phyloP scores from a whole-genome alignment of 2,797 vertebrate species.

The Catostomus latipinnis region DNA sequence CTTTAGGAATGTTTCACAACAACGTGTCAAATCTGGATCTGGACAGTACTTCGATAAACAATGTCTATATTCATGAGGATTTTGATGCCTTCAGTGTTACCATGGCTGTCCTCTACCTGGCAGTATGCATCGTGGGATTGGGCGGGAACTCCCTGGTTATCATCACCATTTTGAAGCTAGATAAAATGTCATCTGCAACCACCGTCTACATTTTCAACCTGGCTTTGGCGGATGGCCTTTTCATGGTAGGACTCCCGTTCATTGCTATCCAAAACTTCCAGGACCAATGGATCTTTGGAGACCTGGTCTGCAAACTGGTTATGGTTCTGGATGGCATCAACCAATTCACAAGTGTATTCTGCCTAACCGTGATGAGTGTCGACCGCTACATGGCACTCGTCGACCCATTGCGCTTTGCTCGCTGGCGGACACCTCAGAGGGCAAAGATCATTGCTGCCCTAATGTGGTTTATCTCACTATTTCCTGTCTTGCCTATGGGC shows the following conservation, averaged over 20 bases:
- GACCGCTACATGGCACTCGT: constrained; percentile 80
- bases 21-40: constrained; percentile 9
- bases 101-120: constrained; percentile 73
- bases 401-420: constrained; percentile 69
- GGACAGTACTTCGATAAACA: constrained; percentile 53
- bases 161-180: constrained; percentile 73
- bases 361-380: constrained; percentile 79
- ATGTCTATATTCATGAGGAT: constrained; percentile 45
- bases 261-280: constrained; percentile 78
- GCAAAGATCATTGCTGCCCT: constrained; percentile 72
- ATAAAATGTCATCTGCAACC: constrained; percentile 77
- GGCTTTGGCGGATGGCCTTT: constrained; percentile 80
- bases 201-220: constrained; percentile 82
- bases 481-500: constrained; percentile 80
- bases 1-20: constrained; percentile 57
- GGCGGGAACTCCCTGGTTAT: constrained; percentile 77
- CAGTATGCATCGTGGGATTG: constrained; percentile 75
- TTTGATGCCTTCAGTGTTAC: constrained; percentile 66
- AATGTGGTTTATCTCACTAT: constrained; percentile 78
- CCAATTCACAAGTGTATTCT: constrained; percentile 83
- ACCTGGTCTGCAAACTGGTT: constrained; percentile 73
- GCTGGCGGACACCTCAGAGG: constrained; percentile 71
- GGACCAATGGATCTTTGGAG: constrained; percentile 76
- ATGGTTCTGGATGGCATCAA: constrained; percentile 83
- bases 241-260: constrained; percentile 82